Base-by-base conservation (phyloP, 2,888 invertebrate species). In the Andrena fulva region DNA sequence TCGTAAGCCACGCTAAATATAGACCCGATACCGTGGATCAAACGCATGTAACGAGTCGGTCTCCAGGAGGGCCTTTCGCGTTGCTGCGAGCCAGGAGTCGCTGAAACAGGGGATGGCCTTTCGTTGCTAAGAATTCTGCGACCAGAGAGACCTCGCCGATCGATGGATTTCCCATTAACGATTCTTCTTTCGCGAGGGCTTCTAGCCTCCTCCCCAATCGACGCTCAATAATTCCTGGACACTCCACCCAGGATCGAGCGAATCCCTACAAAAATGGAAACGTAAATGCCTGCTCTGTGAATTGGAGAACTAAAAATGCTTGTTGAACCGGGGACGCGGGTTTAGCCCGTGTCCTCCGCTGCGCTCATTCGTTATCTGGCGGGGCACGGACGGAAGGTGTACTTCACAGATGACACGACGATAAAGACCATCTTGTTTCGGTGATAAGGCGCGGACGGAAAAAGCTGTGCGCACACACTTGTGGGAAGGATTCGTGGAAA, bases 401-500 rank as follows among this genome's bases (percentile, higher is more conserved):
- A 59, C 54, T 71, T 71, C 56, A 64, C 29, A 33, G 50, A 33
- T 33, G 68, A 35, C 52, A 27, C 68, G 50, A 35, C 20, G 77
- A 77, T 77, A 73, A 67, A 54, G 50, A 60, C 50, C 60, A 54
- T 66, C 67, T 75, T 33, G 59, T 60, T 66, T 50, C 52, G 24
- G 42, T 10, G 76, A 77, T 76, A 80, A 80, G 72, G 56, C 16
- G 77, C 29, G 29, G 24, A 52, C 35, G 20, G 16, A 50, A 73
- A 67, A 71, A 69, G 64, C 68, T 35, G 79, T 62, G 69, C 62
- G 67, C 70, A 3, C 54, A 54, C 66, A 10, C 63, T 79, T 72
- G 76, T 75, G 79, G 72, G 85, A 80, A 83, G 76, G 85, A 79
- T 86, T 85, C 79, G 73, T 62, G 70, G 80, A 74, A 72, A 60